A percentile compares a stretch with the other conserved stretches of the same genome.
Conservation (phyloP, 2,797 vertebrate genomes). For the Mionectes olivaceus region DNA sequence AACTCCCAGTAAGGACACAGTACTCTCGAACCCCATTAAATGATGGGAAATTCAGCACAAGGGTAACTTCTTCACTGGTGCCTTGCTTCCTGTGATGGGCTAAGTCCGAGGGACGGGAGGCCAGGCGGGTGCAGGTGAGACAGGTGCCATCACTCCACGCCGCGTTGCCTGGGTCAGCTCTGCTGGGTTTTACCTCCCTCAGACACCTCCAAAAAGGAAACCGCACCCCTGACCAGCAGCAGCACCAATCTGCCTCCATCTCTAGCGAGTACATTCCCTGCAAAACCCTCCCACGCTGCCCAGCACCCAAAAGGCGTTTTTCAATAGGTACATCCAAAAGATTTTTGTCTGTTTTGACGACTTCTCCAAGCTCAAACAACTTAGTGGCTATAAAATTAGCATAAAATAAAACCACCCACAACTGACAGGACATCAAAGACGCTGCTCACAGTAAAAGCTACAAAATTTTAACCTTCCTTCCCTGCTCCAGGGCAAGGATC, state of each 20-base stretch:
- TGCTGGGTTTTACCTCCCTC: not conserved
- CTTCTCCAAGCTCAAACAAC: not conserved
- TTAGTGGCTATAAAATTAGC: not conserved
- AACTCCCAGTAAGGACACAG: not conserved
- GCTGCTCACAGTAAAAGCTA: not conserved
- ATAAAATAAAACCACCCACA: not conserved
- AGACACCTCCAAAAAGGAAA: not conserved
- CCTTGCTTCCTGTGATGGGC: not conserved
- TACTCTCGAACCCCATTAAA: not conserved
- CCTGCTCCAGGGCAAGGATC: not conserved
- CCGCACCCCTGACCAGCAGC: accelerated
- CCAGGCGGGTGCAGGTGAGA: not conserved
- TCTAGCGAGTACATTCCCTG: not conserved
- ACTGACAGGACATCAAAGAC: not conserved
- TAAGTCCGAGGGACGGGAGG: not conserved
- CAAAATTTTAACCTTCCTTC: not conserved
- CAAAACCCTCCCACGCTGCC: not conserved
- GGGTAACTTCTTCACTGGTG: not conserved
- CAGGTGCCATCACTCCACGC: not conserved
- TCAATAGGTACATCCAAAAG: not conserved
- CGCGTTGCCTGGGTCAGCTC: not conserved
- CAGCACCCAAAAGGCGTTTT: not conserved
- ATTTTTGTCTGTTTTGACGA: not conserved
- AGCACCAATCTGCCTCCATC: not conserved
- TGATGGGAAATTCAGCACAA: not conserved